phyloP scores from a whole-genome alignment of 2,888 invertebrate genomes.

The Orgyia antiqua region DNA sequence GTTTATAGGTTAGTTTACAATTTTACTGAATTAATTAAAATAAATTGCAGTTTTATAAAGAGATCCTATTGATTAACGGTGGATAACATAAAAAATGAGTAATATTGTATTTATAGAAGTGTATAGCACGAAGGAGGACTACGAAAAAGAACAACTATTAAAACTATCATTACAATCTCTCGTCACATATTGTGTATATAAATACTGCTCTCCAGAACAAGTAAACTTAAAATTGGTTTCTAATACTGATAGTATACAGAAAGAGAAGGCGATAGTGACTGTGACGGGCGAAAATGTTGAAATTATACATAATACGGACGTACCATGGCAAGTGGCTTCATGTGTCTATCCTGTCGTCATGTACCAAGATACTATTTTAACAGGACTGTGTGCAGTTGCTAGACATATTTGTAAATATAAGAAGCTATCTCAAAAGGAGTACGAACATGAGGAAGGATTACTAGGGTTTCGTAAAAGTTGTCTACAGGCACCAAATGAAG shows the following conservation, averaged over 20 bases:
- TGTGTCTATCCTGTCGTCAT: slow-evolving; percentile 82
- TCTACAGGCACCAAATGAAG: slow-evolving; percentile 89
- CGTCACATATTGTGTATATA: slow-evolving; percentile 79
- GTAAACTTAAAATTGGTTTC: slow-evolving; percentile 62
- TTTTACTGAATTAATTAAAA: too few relatives aligned
- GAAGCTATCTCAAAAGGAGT: slow-evolving; percentile 16
- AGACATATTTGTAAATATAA: slow-evolving; percentile 54
- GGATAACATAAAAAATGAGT: slow-evolving; percentile 27
- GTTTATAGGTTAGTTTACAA: too few relatives aligned
- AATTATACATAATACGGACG: slow-evolving; percentile 38
- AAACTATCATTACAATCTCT: slow-evolving; percentile 79
- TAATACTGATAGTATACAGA: slow-evolving; percentile 13
- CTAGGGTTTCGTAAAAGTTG: slow-evolving; percentile 90
- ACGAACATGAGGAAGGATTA: slow-evolving; percentile 70
- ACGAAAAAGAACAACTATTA: slow-evolving; percentile 30
- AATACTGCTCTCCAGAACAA: slow-evolving; percentile 71
- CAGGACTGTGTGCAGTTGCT: slow-evolving; percentile 87
- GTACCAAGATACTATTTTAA: slow-evolving; percentile 80
- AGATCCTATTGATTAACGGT: too few relatives aligned
- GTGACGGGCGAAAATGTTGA: slow-evolving; percentile 43
- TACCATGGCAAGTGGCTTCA: slow-evolving; percentile 67
- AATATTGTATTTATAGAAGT: slow-evolving; percentile 49
- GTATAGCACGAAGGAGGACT: slow-evolving; percentile 22
- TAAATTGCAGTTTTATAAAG: too few relatives aligned
- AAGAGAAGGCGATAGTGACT: slow-evolving; percentile 28